A percentile compares a stretch with the other conserved stretches of the same genome.
Conservation (phyloP, 2,113 vertebrate species). For the zebrafish (Danio rerio) region DNA sequence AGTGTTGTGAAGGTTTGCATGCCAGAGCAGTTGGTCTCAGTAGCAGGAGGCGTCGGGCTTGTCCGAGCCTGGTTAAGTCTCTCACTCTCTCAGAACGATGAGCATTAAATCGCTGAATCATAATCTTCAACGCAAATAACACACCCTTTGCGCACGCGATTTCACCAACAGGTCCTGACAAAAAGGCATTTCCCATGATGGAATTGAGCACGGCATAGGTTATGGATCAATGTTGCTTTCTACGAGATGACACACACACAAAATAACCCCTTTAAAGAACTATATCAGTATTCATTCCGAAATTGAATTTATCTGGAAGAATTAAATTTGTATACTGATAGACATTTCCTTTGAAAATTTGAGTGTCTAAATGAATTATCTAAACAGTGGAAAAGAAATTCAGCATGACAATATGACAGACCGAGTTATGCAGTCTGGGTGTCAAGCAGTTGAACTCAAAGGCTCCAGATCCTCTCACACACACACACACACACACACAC, state of each 20-base stretch:
- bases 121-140: constrained; percentile 19
- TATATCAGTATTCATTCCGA: not conserved
- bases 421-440: constrained; percentile 26
- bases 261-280: not conserved
- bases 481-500: not conserved
- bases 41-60: constrained; percentile 36
- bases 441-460: constrained; percentile 26
- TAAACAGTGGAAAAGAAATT: constrained; percentile 16
- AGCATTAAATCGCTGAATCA: constrained; percentile 50
- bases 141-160: constrained; percentile 38
- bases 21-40: constrained; percentile 16
- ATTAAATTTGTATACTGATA: not conserved
- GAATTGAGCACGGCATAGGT: not conserved
- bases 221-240: not conserved
- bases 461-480: constrained; percentile 18
- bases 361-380: constrained; percentile 33
- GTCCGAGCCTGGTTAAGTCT: constrained; percentile 36
- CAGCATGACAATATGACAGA: constrained; percentile 20
- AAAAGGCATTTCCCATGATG: not conserved
- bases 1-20: constrained; percentile 26
- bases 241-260: not conserved
- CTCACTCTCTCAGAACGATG: constrained; percentile 4
- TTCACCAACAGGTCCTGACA: constrained; percentile 25
- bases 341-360: constrained; percentile 8
- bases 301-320: not conserved